Base-by-base conservation (phyloP, 1,140 invertebrate species). In the Potamilus streckersoni region DNA sequence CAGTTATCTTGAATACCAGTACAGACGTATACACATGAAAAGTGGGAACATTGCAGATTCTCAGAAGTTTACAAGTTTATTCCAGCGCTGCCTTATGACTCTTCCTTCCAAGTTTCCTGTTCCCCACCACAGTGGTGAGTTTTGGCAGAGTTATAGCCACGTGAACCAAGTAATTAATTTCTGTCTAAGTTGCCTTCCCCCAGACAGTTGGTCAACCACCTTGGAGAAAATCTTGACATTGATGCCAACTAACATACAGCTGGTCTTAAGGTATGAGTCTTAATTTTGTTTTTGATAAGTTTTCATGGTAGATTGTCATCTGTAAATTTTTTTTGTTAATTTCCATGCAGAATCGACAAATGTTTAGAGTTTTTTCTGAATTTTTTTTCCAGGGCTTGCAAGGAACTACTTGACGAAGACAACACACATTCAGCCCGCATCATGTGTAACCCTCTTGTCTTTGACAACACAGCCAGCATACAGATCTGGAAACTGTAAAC, bases 401-500 rank as follows among this genome's bases (percentile, higher is more conserved):
- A 63, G 19, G 58, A 69, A 2, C 73, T 66, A 49, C 20, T 77
- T 14, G 20, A 65, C 15, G 63, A 71, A 16, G 75, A 71, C 16
- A 66, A 69, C n/a, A 60, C 56, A 64, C 75, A 77, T 70, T 23
- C 59, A 60, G 70, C 75, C 11, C 70, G 72, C 3, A 69, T 70
- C 31, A 31, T 77, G n/a, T 77, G 75, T 63, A 57, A 69, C 31
- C 75, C 70, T 27, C 70, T 77, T 2, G 19, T 72, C 13, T 63
- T 27, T 63, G 69, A 77, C 15, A 66, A 66, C 23, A 77, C 75
- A 56, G 56, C 72, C 13, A 77, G 73, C 58, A 61, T 59, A 20
- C 49, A 72, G 58, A 68, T 77, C 63, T 77, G 75, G 75, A 77
- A 77, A 77, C 65, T 77, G 75, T 77, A 72, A 77, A 67, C 67